Conservation (phyloP, 2,113 vertebrate species). For the Polypterus bichir region DNA sequence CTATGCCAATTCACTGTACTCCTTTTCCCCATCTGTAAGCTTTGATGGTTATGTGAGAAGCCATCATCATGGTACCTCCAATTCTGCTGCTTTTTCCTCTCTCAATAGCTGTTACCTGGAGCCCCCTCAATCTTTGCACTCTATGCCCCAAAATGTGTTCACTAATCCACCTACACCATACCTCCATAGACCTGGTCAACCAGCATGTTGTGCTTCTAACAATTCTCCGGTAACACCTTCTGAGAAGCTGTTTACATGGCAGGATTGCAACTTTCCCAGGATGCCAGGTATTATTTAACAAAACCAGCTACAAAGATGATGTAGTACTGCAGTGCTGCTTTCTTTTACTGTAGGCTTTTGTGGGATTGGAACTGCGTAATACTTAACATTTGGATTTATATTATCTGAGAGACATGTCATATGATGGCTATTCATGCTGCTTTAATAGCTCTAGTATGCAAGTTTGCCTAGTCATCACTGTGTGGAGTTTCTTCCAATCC, state of each 20-base stretch:
- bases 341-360: no score
- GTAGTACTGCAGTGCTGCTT: no score
- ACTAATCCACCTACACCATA: constrained; percentile 34
- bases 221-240: no score
- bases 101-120: constrained; percentile 33
- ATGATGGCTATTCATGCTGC: no score
- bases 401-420: no score
- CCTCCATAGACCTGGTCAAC: constrained; percentile 27
- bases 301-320: no score
- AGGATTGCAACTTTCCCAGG: constrained; percentile 17
- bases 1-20: constrained; percentile 34
- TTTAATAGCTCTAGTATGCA: no score
- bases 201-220: constrained; percentile 25
- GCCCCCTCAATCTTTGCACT: constrained; percentile 47
- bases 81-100: constrained; percentile 23
- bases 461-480: no score
- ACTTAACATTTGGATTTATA: no score
- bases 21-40: constrained; percentile 27
- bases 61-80: constrained; percentile 24
- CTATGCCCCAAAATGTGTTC: constrained; percentile 32
- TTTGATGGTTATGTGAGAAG: constrained; percentile 17
- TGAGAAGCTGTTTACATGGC: no score
- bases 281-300: constrained; percentile 7
- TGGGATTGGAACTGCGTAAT: no score
- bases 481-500: no score